Evolutionary conservation across 2,113 vertebrate species (phyloP).

Genomic region (Cynocephalus volans): DNA sequence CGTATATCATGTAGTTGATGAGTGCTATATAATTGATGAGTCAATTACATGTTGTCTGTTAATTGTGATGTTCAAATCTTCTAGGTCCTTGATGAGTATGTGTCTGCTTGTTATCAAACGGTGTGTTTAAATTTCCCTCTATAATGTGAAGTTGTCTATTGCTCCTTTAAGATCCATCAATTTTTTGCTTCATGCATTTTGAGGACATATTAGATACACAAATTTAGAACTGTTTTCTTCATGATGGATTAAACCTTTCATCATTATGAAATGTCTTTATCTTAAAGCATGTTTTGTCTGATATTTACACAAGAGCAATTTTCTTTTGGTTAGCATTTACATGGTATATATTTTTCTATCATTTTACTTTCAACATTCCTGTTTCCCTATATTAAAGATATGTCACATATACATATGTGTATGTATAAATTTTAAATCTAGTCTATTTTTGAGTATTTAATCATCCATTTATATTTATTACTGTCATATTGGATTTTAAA

Average conservation of each 20-base stretch:
- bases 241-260: background rate
- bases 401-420: background rate
- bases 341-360: background rate
- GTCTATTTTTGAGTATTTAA: background rate
- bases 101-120: background rate
- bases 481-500: background rate
- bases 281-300: background rate
- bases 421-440: background rate
- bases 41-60: background rate
- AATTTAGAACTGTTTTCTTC: background rate
- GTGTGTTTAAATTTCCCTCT: background rate
- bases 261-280: background rate
- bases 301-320: background rate
- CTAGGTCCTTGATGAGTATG: background rate
- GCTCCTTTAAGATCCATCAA: background rate
- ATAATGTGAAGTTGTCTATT: background rate
- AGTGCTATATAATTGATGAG: background rate
- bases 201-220: background rate
- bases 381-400: background rate
- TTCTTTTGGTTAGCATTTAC: conserved; percentile 1
- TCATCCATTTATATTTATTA: background rate
- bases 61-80: background rate
- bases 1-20: background rate
- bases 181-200: background rate
- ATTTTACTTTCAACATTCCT: background rate